Conservation (phyloP, 2,113 vertebrate species). For the Rhinoderma darwinii region DNA sequence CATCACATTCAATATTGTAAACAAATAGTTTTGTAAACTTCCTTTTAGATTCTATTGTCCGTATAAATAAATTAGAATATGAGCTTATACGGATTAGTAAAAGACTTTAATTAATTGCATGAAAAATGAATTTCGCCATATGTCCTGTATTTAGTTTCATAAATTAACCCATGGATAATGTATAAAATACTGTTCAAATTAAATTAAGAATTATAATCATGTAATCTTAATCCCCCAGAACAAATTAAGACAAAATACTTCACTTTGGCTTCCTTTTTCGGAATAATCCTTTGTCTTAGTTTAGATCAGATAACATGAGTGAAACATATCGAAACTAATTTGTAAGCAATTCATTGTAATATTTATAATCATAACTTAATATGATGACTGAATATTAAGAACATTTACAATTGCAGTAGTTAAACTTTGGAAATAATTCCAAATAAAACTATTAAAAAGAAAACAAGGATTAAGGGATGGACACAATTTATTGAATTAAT, state of each 20-base stretch:
- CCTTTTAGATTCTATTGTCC: not conserved
- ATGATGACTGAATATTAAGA: constrained; percentile 30
- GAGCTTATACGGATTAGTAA: not conserved
- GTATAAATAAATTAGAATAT: not conserved
- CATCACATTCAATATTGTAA: not conserved
- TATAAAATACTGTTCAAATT: not conserved
- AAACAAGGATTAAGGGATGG: not conserved
- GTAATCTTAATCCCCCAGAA: constrained; percentile 47
- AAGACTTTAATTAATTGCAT: not conserved
- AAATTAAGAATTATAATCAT: constrained; percentile 31
- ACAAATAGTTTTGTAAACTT: not conserved
- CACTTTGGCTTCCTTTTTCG: constrained; percentile 33
- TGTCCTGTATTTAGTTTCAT: not conserved
- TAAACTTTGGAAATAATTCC: constrained; percentile 13
- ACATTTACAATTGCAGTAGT: not conserved
- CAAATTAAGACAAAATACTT: constrained; percentile 39
- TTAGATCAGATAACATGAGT: constrained; percentile 5
- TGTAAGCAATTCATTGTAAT: constrained; percentile 20
- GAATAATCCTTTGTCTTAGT: constrained; percentile 16
- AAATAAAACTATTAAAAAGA: not conserved
- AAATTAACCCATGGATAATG: not conserved
- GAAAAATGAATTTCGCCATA: not conserved
- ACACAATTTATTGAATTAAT: too few species aligned
- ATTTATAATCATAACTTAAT: constrained; percentile 35
- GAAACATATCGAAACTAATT: constrained; percentile 32